These are phyloP conservation scores for Kuschelorhynchus macadamiae DNA, from an alignment of 2,888 invertebrate genomes.

Conservation along the genomic window DNA sequence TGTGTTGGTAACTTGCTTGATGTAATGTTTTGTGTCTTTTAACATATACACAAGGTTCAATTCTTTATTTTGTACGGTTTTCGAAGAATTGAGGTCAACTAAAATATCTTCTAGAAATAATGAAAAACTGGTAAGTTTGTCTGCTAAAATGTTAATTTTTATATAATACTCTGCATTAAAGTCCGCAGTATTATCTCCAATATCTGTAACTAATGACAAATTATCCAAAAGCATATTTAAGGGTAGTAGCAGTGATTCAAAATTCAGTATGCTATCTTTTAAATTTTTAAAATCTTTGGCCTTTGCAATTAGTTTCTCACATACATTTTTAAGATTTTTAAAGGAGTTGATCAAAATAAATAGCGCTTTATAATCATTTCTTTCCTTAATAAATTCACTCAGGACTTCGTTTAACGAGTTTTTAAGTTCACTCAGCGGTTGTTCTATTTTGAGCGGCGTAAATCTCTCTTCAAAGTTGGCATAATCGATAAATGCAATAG, in stretches of 20 bases:
- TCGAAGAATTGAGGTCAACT: conserved; percentile 39
- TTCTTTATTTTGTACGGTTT: conserved; percentile 41
- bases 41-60: conserved; percentile 45
- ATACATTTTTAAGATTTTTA: conserved; percentile 24
- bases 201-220: conserved; percentile 50
- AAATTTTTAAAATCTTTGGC: conserved; percentile 32
- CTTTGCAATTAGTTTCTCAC: conserved; percentile 28
- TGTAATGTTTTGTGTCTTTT: conserved; percentile 34
- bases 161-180: conserved; percentile 52
- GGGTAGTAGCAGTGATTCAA: conserved; percentile 43
- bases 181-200: conserved; percentile 54
- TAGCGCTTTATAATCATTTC: conserved; percentile 53
- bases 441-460: conserved; percentile 33
- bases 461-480: conserved; percentile 45
- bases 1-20: conserved; percentile 26
- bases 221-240: conserved; percentile 51
- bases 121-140: conserved; percentile 49
- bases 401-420: conserved; percentile 39
- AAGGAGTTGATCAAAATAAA: conserved; percentile 44
- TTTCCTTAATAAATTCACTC: conserved; percentile 53
- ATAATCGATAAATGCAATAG: conserved; percentile 41
- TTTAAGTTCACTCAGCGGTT: conserved; percentile 35
- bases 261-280: conserved; percentile 37
- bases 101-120: conserved; percentile 52
- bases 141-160: conserved; percentile 50